phyloP scores from a whole-genome alignment of 2,113 vertebrate species.

The Ceyx melanurus region DNA sequence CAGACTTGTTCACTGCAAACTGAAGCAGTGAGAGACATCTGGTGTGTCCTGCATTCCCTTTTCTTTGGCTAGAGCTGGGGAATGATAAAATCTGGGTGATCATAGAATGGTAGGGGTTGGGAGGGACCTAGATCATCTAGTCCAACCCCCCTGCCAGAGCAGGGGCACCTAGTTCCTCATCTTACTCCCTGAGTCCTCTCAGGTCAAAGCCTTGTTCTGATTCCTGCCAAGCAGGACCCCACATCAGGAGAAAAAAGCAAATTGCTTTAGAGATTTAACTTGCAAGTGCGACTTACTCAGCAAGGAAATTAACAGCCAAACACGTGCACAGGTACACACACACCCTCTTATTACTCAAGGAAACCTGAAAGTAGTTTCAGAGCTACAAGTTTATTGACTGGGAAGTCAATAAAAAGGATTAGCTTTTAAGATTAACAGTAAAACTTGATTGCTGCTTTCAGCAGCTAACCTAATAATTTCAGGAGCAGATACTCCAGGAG shows the following conservation, averaged over 20 bases:
- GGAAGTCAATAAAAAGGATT: conserved; percentile 65
- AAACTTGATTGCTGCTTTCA: conserved; percentile 71
- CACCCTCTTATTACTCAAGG: conserved; percentile 26
- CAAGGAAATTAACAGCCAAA: conserved; percentile 35
- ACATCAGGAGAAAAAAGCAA: neutral
- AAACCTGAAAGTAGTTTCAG: conserved; percentile 69
- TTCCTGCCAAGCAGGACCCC: neutral
- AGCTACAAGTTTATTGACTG: conserved; percentile 66
- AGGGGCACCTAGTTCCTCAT: neutral
- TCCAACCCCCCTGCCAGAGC: too few relatives aligned
- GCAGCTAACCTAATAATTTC: conserved; percentile 69
- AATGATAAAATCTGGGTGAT: neutral
- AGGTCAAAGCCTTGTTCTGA: neutral
- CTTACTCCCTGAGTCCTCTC: neutral
- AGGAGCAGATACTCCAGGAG: conserved; percentile 40
- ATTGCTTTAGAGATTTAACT: conserved; percentile 13
- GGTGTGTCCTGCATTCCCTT: neutral
- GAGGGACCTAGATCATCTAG: too few relatives aligned
- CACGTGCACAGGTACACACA: conserved; percentile 30
- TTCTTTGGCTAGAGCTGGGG: neutral
- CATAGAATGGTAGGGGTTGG: too few relatives aligned
- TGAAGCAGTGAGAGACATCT: conserved; percentile 25
- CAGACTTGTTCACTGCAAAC: neutral
- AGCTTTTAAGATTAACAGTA: conserved; percentile 52
- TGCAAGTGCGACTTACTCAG: neutral